A percentile compares a stretch with the other conserved stretches of the same genome.
These are phyloP conservation scores for Leptestheria dahalacensis DNA, from an alignment of 1,140 invertebrate genomes.

Conservation along the genomic window DNA sequence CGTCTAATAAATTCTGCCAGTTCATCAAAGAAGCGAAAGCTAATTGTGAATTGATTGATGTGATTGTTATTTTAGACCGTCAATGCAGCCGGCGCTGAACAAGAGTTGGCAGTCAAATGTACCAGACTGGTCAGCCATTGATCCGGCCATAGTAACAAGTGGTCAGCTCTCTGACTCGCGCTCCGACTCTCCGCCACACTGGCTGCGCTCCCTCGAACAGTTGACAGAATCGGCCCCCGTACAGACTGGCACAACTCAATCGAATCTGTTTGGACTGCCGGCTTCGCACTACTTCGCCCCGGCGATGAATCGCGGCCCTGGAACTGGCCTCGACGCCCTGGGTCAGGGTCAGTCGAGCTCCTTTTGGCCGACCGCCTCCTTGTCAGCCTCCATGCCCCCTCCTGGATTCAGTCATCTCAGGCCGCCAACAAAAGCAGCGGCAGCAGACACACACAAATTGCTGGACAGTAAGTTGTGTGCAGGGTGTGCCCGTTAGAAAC, in stretches of 20 bases:
- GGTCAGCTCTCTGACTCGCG: constrained; percentile 23
- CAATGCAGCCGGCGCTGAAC: constrained; percentile 6
- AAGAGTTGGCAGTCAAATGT: constrained; percentile 18
- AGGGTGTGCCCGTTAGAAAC: not conserved
- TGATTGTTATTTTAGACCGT: not conserved
- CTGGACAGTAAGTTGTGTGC: constrained; percentile 11
- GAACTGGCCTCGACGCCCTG: constrained; percentile 6
- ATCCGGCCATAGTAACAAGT: constrained; percentile 69
- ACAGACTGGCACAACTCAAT: constrained; percentile 6
- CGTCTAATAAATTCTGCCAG: too few species aligned
- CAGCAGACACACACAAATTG: constrained; percentile 17
- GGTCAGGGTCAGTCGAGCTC: constrained; percentile 10
- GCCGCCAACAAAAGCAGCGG: constrained; percentile 9
- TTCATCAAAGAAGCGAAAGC: too few species aligned
- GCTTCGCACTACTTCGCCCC: constrained; percentile 8
- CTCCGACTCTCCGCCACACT: constrained; percentile 32
- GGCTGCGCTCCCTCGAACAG: constrained; percentile 35
- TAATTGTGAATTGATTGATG: constrained; percentile 17
- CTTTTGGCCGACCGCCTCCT: constrained; percentile 10
- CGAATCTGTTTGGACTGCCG: constrained; percentile 11
- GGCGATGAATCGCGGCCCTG: not conserved
- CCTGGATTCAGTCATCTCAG: constrained; percentile 17
- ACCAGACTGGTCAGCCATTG: constrained; percentile 64
- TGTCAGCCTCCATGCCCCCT: constrained; percentile 14
- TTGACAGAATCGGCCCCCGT: constrained; percentile 27